Conservation (phyloP, 2,797 vertebrate genomes). For the Lagodon rhomboides region DNA sequence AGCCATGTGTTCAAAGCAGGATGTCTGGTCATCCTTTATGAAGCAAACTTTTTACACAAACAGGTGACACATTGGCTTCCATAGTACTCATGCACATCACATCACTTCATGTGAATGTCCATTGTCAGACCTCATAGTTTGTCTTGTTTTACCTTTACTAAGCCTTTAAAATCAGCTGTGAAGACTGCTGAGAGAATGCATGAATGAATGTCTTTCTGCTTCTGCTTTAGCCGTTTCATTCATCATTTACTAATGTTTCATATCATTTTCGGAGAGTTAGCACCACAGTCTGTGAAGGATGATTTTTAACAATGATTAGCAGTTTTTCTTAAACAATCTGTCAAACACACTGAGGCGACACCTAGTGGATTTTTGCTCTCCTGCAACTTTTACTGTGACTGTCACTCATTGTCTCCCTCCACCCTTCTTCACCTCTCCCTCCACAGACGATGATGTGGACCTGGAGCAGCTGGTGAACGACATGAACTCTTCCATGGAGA, state of each 20-base stretch:
- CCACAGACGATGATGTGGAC: conserved; percentile 94
- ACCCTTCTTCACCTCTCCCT: background rate
- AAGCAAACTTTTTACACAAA: background rate
- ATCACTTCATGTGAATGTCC: background rate
- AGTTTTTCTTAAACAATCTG: conserved; percentile 13
- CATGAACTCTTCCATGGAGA: conserved; percentile 95
- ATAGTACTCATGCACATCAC: background rate
- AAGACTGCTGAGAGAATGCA: background rate
- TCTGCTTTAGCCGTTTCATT: conserved; percentile 1
- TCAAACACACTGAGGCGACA: conserved; percentile 14
- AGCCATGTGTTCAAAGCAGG: background rate
- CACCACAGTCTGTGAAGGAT: background rate
- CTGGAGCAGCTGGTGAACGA: conserved; percentile 95
- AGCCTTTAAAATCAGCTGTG: background rate
- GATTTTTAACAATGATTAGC: conserved; percentile 21
- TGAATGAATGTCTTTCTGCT: background rate
- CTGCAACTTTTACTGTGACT: background rate
- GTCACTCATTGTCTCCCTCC: conserved; percentile 8
- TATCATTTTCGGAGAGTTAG: background rate
- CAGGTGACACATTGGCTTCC: background rate
- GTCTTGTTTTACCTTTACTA: background rate
- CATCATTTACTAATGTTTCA: background rate
- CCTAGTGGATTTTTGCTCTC: conserved; percentile 29
- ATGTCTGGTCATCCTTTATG: background rate
- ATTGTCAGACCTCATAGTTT: background rate